Evolutionary conservation across 2,797 vertebrate species (phyloP), one percentile per base, ranked within the genome.

Genomic region (Sebastes reedi): DNA sequence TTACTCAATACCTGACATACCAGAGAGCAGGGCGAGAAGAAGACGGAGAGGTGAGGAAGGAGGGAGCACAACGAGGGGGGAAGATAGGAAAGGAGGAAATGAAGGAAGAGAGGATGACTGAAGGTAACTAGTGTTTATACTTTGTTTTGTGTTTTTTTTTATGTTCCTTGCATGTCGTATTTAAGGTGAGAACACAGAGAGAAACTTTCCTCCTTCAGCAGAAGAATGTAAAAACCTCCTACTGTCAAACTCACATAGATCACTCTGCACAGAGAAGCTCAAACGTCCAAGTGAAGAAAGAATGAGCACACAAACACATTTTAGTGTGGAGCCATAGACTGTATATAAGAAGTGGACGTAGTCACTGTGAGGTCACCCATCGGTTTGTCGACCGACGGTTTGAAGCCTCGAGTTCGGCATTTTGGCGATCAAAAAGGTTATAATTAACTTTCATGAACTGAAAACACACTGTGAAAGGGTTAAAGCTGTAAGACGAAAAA

Each of bases 1-100:
- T 85, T 86, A 83, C 79, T 74, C 71, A 90, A 92, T 91, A 90
- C 88, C 90, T 91, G 84, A 69, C 88, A 92, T 91, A 86, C 88
- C 90, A 85, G 75, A 67, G 46, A 6, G 72, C 80, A 79, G 69
- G 67, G 55, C 62, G 71, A 81, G 72, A 83, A 56, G 66, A 50
- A 54, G 50, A 70, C 34, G 3, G 22, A 68, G 73, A 82, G 76
- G 67, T 42, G 39, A 60, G 60, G 77, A 66, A 55, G 55, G 65
- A 39, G 54, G 77, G 27, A 76, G 72, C 66, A 56, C 59, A 42
- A 52, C 67, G 7, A 50, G 46, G 16, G 30, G 29, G 67, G 66
- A 61, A 54, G 73, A 12, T 42, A 50, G 18, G 64, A 54, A 46
- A 42, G 16, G 10, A 70, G 55, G 36, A 74, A 30, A 42, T 70